Percentiles rank a stretch among this genome's conserved stretches.
Conservation (phyloP, 2,113 vertebrate genomes). For the Gymnocephalus cernua region DNA sequence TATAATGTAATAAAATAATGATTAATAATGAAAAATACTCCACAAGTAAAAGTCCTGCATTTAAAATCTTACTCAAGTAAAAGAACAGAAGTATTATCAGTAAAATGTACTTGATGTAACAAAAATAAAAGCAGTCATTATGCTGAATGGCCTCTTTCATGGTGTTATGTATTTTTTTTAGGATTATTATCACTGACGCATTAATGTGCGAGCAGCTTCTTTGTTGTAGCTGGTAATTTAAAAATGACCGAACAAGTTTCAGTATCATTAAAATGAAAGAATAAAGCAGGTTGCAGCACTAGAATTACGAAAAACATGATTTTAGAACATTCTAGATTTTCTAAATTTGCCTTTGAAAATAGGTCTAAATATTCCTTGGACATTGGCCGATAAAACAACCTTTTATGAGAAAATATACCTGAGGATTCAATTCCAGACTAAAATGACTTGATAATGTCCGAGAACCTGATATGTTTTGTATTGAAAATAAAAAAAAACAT, state of each 20-base stretch:
- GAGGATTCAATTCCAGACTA: background rate
- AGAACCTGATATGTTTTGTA: background rate
- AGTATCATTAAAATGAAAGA: background rate
- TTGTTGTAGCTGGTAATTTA: background rate
- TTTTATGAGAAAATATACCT: background rate
- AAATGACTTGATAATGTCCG: background rate
- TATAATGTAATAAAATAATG: too few relatives aligned
- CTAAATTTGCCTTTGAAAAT: too few relatives aligned
- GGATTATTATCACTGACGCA: too few relatives aligned
- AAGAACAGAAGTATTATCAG: background rate
- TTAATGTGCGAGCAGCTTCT: too few relatives aligned
- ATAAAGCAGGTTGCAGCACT: background rate
- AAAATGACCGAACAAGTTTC: too few relatives aligned
- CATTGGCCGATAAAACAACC: too few relatives aligned
- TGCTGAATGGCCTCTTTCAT: background rate
- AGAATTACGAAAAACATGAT: background rate
- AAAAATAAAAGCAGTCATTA: background rate
- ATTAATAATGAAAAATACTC: too few relatives aligned
- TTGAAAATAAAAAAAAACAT: background rate
- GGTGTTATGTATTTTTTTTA: background rate
- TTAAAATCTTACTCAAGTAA: background rate
- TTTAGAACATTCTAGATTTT: background rate
- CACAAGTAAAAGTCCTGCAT: background rate
- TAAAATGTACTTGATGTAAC: background rate
- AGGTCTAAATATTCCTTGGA: too few relatives aligned